Percentiles rank a stretch among this genome's conserved stretches.
Evolutionary conservation across 2,113 vertebrate genomes (phyloP).

Genomic region (Cettia cetti): DNA sequence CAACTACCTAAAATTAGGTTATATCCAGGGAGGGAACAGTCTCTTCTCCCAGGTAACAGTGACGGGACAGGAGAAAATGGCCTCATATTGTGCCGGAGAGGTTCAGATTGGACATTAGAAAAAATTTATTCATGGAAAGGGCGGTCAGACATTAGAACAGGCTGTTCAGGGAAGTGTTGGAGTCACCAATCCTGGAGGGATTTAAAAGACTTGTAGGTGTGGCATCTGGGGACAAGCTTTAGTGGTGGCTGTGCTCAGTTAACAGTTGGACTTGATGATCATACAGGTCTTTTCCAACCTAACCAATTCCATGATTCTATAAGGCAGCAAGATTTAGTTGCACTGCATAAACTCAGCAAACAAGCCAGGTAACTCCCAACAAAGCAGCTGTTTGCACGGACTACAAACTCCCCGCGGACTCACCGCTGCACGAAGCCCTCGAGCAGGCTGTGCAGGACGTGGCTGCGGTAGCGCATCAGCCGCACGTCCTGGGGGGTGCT

Average conservation of each 20-base stretch:
- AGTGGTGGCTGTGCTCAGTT: not conserved
- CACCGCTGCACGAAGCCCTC: slow-evolving; percentile 98
- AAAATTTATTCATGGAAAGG: not conserved
- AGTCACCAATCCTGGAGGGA: not conserved
- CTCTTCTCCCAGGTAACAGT: not conserved
- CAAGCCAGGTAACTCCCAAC: not conserved
- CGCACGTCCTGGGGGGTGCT: slow-evolving; percentile 95
- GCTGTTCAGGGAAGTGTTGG: not conserved
- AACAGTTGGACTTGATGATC: fast-evolving
- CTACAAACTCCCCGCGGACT: not conserved
- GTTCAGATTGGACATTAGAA: not conserved
- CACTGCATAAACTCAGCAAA: not conserved
- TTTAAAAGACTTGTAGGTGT: not conserved
- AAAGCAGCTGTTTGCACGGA: not conserved
- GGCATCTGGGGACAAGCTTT: not conserved
- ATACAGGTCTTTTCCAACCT: not conserved
- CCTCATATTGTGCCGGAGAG: not conserved
- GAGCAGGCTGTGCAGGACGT: slow-evolving; percentile 95
- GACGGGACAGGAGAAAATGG: not conserved
- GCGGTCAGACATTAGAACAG: not conserved
- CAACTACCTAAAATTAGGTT: not conserved
- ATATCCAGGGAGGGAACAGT: fast-evolving
- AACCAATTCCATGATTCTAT: not conserved
- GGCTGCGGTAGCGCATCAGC: slow-evolving; percentile 97
- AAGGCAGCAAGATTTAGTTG: not conserved